Conservation (phyloP, 2,113 vertebrate genomes). For the Rattus rattus region DNA sequence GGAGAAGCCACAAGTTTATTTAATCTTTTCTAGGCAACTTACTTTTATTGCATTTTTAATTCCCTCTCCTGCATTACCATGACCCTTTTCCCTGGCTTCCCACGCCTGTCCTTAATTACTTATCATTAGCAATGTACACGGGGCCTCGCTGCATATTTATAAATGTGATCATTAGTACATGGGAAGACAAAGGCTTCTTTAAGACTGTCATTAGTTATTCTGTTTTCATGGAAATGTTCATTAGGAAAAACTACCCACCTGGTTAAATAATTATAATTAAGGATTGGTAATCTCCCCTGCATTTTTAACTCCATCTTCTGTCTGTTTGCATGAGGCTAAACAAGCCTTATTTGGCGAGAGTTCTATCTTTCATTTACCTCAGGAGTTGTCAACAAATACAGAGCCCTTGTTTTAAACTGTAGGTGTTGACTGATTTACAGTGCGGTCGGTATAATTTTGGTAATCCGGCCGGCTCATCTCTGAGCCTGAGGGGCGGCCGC, state of each 20-base stretch:
- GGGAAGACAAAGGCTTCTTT: conserved; percentile 91
- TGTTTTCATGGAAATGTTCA: conserved; percentile 92
- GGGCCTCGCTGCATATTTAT: conserved; percentile 91
- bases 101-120: conserved; percentile 92
- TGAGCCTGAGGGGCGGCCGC: conserved; percentile 76
- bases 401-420: conserved; percentile 81
- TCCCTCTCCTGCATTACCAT: conserved; percentile 88
- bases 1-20: conserved; percentile 86
- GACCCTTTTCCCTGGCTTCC: conserved; percentile 90
- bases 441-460: conserved; percentile 63
- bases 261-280: conserved; percentile 93
- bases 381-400: conserved; percentile 79
- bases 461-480: conserved; percentile 74
- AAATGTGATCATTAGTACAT: conserved; percentile 92
- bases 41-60: conserved; percentile 91
- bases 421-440: conserved; percentile 80
- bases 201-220: conserved; percentile 92
- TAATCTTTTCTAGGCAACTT: conserved; percentile 88
- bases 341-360: conserved; percentile 80
- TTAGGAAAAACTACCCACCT: conserved; percentile 92
- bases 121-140: conserved; percentile 91
- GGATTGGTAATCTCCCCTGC: conserved; percentile 89
- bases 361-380: conserved; percentile 78
- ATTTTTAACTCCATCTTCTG: conserved; percentile 87
- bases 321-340: conserved; percentile 77